Evolutionary conservation across 2,797 vertebrate genomes (phyloP), one percentile per base, ranked within the genome.

Genomic region (Arrhamphus sclerolepis): DNA sequence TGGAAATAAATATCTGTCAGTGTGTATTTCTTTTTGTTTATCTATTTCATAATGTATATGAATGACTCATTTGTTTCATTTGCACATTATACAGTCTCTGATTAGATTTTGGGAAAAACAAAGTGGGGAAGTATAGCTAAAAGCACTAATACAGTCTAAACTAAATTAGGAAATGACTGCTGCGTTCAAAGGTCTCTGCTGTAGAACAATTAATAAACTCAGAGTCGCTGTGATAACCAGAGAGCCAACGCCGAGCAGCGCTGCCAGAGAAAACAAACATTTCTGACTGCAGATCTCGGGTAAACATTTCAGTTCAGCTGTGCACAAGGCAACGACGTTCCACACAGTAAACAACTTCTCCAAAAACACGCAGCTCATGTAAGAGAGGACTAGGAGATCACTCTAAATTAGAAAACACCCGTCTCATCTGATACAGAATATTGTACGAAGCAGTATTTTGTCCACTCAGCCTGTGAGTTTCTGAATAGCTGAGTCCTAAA

Each of bases 41-140:
- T 26, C 3, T 26, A 3, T 2, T 26, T 26, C 24, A 26, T 26
- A 26, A 26, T 26, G 24, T 26, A 26, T 62, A 48, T 64, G 29
- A 70, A 59, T 68, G 18, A 79, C 50, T 67, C 54, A 76, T 78
- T 81, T 6, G 19, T 78, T 62, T 62, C 41, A 63, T 84, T 76
- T 64, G 31, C 50, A 75, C 44, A 64, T 78, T 84, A 70, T 38
- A 8, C 67, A 67, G 72, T 71, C 60, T 70, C 75, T 80, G 79
- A 84, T 87, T 83, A 75, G 66, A 82, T 88, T 82, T 81, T n/a
- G n/a, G n/a, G 54, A 53, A 72, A 89, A 82, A 84, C 68, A 78
- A 86, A 66, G 64, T 55, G 22, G 55, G 24, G 13, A 72, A 68
- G 64, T 67, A 60, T 80, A 62, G 65, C 70, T 84, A 70, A 84